Evolutionary conservation across 2,888 invertebrate genomes (phyloP), one percentile per base, ranked within the genome.

Genomic region (Pterostichus madidus): DNA sequence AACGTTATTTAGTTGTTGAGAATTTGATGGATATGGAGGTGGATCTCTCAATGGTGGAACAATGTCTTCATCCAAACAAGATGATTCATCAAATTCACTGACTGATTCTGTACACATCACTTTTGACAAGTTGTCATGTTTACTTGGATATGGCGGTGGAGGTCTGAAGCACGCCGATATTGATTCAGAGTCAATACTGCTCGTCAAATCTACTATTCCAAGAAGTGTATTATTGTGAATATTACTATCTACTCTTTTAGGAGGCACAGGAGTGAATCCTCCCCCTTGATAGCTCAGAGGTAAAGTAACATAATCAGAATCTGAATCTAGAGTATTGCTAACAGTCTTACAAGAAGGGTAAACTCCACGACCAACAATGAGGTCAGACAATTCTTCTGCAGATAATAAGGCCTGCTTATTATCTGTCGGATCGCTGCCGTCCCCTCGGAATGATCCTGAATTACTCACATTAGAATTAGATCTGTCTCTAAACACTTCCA

Each of bases 401-500:
- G 96, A 95, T 7, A 96, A 91, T 82, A 96, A 90, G 35, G 86
- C 85, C 77, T 86, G 85, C 75, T 84, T 84, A 84, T 93, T 94
- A 87, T 95, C 95, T 0, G 96, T 95, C 2, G 96, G 96, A 89
- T 96, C 96, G 87, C 96, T 96, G n/a, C 96, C 96, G 87, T 96
- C 96, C 2, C 96, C 96, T 71, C 96, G 94, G 88, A 96, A 96
- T 75, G 96, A 96, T 24, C 93, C 93, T 39, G 93, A 91, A n/a
- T 94, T 94, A 88, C 96, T 96, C 0, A 95, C 93, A 86, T 95
- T 94, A 1, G 96, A 96, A 87, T 96, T 95, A 53, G 96, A 94
- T 81, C 95, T 91, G 87, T 93, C 91, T 83, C 95, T 91, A 87
- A 94, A 94, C 73, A 89, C 90, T 85, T 91, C 90, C 76, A 87